phyloP scores from a whole-genome alignment of 2,113 vertebrate genomes.

The Malaclemys terrapin region DNA sequence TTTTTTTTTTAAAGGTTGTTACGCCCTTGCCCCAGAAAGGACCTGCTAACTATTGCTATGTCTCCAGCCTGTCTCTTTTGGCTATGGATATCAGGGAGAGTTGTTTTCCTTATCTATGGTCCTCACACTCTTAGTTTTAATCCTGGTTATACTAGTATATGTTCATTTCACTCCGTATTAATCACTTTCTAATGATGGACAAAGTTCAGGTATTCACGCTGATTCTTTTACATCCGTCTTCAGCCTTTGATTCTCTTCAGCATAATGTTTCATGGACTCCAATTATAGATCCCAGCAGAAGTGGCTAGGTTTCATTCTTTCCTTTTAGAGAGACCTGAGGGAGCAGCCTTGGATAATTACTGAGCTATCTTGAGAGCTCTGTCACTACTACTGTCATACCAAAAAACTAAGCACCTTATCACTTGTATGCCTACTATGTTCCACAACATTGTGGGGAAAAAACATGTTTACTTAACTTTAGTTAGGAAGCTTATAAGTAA shows the following conservation, averaged over 20 bases:
- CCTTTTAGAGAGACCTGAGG: neutral
- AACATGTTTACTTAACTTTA: neutral
- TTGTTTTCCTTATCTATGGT: neutral
- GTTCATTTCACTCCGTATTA: neutral
- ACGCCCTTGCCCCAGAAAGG: neutral
- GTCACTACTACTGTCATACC: neutral
- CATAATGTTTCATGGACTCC: neutral
- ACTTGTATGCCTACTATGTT: neutral
- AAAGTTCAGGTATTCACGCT: neutral
- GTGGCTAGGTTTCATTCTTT: neutral
- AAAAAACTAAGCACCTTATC: neutral
- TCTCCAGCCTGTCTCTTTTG: neutral
- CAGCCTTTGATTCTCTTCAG: neutral
- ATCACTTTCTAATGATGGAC: neutral
- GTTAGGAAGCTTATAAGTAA: neutral
- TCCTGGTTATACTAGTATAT: neutral
- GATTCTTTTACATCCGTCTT: neutral
- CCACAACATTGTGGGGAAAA: neutral
- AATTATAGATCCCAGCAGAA: constrained; percentile 11
- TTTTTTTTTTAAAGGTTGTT: neutral
- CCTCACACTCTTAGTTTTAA: neutral
- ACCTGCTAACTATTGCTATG: constrained; percentile 13
- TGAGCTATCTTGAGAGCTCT: neutral
- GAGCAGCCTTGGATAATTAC: neutral
- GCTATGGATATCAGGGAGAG: neutral